Evolutionary conservation across 2,113 vertebrate genomes (phyloP).

Genomic region (Entelurus aequoreus): DNA sequence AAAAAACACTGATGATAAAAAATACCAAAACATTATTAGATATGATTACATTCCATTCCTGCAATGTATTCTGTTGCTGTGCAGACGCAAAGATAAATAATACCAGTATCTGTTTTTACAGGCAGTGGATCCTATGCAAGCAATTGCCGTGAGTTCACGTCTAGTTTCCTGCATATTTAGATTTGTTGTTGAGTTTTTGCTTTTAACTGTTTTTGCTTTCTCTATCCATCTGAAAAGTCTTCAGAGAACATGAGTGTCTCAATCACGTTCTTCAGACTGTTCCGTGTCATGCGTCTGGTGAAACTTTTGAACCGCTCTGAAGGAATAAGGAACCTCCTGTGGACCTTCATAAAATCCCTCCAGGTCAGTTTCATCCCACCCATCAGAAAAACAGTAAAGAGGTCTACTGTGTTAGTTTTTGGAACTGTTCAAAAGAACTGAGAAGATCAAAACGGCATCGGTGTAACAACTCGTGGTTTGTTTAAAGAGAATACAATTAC

Average conservation of each 20-base stretch:
- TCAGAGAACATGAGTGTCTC: conserved; percentile 85
- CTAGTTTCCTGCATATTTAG: neutral
- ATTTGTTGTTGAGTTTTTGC: neutral
- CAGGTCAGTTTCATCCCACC: conserved; percentile 72
- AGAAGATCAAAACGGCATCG: neutral
- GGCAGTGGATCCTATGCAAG: conserved; percentile 74
- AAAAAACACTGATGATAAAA: no score
- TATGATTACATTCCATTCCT: neutral
- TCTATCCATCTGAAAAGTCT: conserved; percentile 62
- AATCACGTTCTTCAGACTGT: conserved; percentile 96
- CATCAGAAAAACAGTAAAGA: neutral
- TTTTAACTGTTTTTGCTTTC: neutral
- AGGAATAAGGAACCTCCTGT: conserved; percentile 91
- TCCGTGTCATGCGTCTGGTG: conserved; percentile 93
- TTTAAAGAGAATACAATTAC: no score
- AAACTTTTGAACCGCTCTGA: conserved; percentile 92
- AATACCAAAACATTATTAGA: no score
- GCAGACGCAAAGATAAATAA: neutral
- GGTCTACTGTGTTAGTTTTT: neutral
- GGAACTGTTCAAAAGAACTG: neutral
- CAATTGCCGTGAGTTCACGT: conserved; percentile 66
- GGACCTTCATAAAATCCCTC: conserved; percentile 99
- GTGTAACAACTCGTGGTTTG: no score
- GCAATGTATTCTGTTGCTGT: neutral
- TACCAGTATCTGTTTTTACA: conserved; percentile 29